A percentile compares a stretch with the other conserved stretches of the same genome.
phyloP scores from a whole-genome alignment of 2,888 invertebrate species.

The Gymnoscelis rufifasciata region DNA sequence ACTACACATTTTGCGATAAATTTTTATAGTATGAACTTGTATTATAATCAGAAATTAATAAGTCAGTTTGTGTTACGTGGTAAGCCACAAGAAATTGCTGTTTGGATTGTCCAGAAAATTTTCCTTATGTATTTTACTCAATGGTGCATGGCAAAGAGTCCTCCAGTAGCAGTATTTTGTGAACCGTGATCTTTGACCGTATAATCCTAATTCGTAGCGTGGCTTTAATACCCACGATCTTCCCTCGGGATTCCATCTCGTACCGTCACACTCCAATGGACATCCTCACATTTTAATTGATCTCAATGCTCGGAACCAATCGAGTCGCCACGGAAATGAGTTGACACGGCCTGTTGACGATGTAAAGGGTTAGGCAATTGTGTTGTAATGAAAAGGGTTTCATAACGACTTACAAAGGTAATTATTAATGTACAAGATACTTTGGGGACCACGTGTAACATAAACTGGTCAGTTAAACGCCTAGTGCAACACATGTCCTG shows the following conservation, averaged over 20 bases:
- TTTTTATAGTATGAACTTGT: too few species aligned
- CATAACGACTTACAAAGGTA: neutral
- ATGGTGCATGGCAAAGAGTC: too few species aligned
- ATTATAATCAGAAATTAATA: too few species aligned
- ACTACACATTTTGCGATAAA: too few species aligned
- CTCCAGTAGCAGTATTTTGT: neutral
- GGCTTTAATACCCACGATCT: conserved; percentile 42
- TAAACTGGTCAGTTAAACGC: too few species aligned
- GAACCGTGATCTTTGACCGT: conserved; percentile 19
- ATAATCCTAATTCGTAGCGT: conserved; percentile 31
- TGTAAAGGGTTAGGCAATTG: conserved; percentile 33
- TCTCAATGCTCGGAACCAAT: conserved; percentile 74
- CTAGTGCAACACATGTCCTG: too few species aligned
- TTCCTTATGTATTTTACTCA: too few species aligned
- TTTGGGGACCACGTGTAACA: too few species aligned
- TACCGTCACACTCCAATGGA: conserved; percentile 47
- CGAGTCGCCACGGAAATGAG: conserved; percentile 65
- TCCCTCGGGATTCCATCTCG: conserved; percentile 73
- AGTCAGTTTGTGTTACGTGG: too few species aligned
- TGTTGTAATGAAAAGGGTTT: conserved; percentile 21
- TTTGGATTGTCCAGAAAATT: too few species aligned
- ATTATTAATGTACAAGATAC: too few species aligned
- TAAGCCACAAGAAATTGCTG: too few species aligned
- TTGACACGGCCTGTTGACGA: conserved; percentile 48
- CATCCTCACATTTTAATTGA: conserved; percentile 67